Percentiles rank a stretch among this genome's conserved stretches.
These are phyloP conservation scores for Phyllotis vaccarum DNA, from an alignment of 2,797 vertebrate species.

Conservation along the genomic window DNA sequence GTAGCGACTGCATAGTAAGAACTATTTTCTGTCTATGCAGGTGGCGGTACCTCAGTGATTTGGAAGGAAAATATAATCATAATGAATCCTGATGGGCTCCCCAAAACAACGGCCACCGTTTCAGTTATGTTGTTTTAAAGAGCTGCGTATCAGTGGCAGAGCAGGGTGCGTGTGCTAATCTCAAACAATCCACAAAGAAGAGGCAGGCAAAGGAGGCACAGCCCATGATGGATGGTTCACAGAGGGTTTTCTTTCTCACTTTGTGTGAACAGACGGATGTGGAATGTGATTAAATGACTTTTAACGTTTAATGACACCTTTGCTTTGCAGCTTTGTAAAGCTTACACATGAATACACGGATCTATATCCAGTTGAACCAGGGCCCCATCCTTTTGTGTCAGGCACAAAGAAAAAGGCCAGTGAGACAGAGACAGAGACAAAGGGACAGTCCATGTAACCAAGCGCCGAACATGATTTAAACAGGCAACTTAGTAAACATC, in stretches of 20 bases:
- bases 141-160: conserved; percentile 31
- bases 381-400: conserved; percentile 73
- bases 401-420: conserved; percentile 75
- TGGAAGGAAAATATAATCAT: conserved; percentile 63
- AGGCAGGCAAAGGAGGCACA: neutral
- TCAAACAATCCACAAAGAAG: conserved; percentile 44
- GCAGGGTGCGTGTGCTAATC: conserved; percentile 31
- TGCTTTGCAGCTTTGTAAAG: conserved; percentile 73
- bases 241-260: conserved; percentile 34
- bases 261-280: conserved; percentile 54
- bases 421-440: conserved; percentile 67
- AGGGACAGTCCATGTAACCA: conserved; percentile 66
- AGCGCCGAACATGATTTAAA: conserved; percentile 74
- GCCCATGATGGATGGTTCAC: conserved; percentile 18
- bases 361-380: conserved; percentile 75
- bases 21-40: neutral
- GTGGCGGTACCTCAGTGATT: conserved; percentile 19
- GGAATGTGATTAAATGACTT: conserved; percentile 73
- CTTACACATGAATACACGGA: conserved; percentile 73
- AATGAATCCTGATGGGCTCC: conserved; percentile 56
- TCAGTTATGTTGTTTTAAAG: conserved; percentile 61
- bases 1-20: neutral
- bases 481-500: conserved; percentile 76
- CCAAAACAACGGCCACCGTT: neutral
- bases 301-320: conserved; percentile 80